Percentiles rank a stretch among this genome's conserved stretches.
These are phyloP conservation scores for Tetranychus cinnabarinus DNA, from an alignment of 1,140 invertebrate genomes.

Conservation along the genomic window DNA sequence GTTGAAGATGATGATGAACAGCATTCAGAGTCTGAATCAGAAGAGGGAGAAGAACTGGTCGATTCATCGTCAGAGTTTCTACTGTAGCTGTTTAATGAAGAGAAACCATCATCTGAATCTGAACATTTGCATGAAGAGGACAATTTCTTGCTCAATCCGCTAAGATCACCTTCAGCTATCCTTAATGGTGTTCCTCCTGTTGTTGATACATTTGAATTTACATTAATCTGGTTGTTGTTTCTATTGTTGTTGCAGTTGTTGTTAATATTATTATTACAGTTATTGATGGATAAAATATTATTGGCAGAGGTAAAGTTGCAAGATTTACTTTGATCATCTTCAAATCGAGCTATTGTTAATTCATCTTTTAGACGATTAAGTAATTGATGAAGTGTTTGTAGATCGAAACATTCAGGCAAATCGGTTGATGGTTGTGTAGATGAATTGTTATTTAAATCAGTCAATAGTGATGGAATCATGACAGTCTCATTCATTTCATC, in stretches of 20 bases:
- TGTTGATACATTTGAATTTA: too few relatives aligned
- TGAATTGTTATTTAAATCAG: not conserved
- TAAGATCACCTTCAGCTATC: too few relatives aligned
- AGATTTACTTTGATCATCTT: not conserved
- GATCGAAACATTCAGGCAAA: not conserved
- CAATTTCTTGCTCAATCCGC: too few relatives aligned
- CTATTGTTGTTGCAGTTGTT: too few relatives aligned
- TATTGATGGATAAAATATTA: too few relatives aligned
- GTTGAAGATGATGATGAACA: too few relatives aligned
- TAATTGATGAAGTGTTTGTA: not conserved
- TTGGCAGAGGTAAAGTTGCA: too few relatives aligned
- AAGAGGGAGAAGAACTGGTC: not conserved
- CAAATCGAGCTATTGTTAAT: not conserved
- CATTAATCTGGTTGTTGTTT: too few relatives aligned
- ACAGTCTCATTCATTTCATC: not conserved
- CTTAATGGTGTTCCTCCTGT: not conserved
- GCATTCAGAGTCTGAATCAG: not conserved
- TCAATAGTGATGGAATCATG: not conserved
- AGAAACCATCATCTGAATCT: not conserved
- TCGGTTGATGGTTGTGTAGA: not conserved
- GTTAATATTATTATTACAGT: too few relatives aligned
- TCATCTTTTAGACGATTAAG: not conserved
- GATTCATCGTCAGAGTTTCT: not conserved
- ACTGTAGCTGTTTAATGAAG: not conserved
- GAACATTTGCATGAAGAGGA: too few relatives aligned